These are phyloP conservation scores for Rhinolophus sinicus DNA, from an alignment of 2,113 vertebrate species.

Conservation along the genomic window DNA sequence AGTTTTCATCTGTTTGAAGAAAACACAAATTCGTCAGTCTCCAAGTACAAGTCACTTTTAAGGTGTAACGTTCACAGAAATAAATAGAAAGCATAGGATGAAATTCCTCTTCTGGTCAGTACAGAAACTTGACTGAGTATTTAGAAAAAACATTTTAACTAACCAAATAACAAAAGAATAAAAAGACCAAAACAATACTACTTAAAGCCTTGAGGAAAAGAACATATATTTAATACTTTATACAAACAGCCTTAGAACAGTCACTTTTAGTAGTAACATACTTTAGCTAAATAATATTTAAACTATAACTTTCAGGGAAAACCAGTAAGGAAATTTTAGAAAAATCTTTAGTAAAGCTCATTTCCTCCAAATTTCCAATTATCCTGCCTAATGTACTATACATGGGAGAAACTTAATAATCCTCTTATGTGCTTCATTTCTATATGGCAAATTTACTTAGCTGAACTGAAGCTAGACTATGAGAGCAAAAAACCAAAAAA, in stretches of 20 bases:
- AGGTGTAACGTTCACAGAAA: constrained; percentile 75
- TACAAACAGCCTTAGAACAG: constrained; percentile 78
- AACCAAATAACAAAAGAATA: constrained; percentile 70
- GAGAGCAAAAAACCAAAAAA: constrained; percentile 15
- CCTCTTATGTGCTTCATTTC: constrained; percentile 12
- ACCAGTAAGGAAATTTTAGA: constrained; percentile 20
- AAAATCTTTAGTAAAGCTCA: constrained; percentile 33
- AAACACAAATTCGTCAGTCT: constrained; percentile 84
- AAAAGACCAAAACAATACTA: constrained; percentile 69
- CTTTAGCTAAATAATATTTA: constrained; percentile 37
- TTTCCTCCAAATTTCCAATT: constrained; percentile 63
- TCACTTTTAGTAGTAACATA: constrained; percentile 67
- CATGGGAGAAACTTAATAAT: constrained; percentile 21
- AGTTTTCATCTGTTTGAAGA: constrained; percentile 97
- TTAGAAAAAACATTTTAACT: constrained; percentile 70
- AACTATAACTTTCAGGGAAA: constrained; percentile 55
- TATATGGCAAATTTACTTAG: constrained; percentile 36
- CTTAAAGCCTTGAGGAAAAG: constrained; percentile 75
- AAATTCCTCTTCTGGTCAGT: constrained; percentile 84
- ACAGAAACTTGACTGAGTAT: constrained; percentile 76
- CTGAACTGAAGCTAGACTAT: constrained; percentile 5
- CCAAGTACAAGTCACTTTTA: constrained; percentile 44
- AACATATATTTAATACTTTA: constrained; percentile 76
- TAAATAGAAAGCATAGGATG: constrained; percentile 80
- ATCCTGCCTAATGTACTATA: constrained; percentile 15